Percentiles rank a stretch among this genome's conserved stretches.
Evolutionary conservation across 2,797 vertebrate genomes (phyloP).

Genomic region (Coilia nasus): DNA sequence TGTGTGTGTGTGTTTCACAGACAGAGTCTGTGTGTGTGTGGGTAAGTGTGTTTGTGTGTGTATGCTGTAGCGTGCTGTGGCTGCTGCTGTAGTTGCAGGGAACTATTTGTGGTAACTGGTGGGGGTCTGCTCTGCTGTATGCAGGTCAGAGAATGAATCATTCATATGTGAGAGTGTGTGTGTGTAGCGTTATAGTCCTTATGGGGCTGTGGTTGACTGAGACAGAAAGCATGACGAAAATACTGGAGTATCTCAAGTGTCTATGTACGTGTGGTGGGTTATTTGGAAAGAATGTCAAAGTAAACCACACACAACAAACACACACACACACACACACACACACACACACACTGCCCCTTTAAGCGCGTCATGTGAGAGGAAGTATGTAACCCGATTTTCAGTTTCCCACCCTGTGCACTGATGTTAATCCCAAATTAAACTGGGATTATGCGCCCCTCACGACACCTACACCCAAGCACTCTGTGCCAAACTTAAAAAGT

Average conservation of each 20-base stretch:
- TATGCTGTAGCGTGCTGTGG: not conserved
- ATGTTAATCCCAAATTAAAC: constrained; percentile 43
- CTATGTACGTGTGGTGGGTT: not conserved
- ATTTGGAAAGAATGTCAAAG: constrained; percentile 18
- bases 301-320: not conserved
- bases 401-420: constrained; percentile 33
- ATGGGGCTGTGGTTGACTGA: not conserved
- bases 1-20: no score
- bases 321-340: not conserved
- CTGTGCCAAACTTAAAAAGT: not conserved
- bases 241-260: not conserved
- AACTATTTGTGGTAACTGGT: not conserved
- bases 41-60: not conserved
- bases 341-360: not conserved
- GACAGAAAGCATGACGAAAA: not conserved
- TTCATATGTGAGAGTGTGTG: not conserved
- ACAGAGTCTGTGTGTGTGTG: not conserved
- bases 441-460: constrained; percentile 37
- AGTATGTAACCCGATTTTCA: constrained; percentile 41
- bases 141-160: constrained; percentile 21
- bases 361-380: constrained; percentile 38
- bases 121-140: constrained; percentile 1
- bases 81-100: not conserved
- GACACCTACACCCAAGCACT: not conserved
- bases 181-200: not conserved